Percentiles rank a stretch among this genome's conserved stretches.
Conservation (phyloP, 2,888 invertebrate genomes). For the Lithophane leautieri region DNA sequence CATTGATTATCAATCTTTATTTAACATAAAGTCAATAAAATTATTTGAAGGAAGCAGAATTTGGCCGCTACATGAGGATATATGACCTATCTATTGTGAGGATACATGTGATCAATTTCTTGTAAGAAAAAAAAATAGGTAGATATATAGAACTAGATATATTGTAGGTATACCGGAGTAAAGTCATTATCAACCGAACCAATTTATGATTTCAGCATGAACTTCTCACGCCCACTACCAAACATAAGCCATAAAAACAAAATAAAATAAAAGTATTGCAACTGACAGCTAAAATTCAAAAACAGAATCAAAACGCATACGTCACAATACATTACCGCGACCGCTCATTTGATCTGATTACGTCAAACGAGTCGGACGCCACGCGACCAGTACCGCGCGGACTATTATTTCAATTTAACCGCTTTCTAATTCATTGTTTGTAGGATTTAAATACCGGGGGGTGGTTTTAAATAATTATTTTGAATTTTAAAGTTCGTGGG, state of each 20-base stretch:
- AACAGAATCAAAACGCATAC: conserved; percentile 57
- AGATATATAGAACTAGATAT: neutral
- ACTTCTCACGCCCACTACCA: neutral
- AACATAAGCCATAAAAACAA: neutral
- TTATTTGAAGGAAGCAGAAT: neutral
- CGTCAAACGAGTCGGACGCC: conserved; percentile 45
- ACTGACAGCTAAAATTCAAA: conserved; percentile 65
- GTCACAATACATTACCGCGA: conserved; percentile 57
- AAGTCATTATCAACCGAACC: neutral
- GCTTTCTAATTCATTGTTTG: conserved; percentile 76
- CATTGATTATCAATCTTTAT: neutral
- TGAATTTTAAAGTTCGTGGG: conserved; percentile 62
- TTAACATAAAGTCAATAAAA: neutral
- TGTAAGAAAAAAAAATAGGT: neutral
- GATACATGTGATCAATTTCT: neutral
- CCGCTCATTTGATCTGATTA: conserved; percentile 66
- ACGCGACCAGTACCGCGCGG: conserved; percentile 56
- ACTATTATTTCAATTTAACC: conserved; percentile 72
- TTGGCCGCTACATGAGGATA: neutral
- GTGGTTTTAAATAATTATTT: conserved; percentile 63
- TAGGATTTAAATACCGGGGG: conserved; percentile 71
- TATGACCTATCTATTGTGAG: too few species aligned
- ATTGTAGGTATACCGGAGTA: neutral
- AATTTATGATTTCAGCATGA: neutral
- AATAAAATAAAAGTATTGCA: conserved; percentile 39